Base-by-base conservation (phyloP, 2,113 vertebrate species). In the Calypte anna region DNA sequence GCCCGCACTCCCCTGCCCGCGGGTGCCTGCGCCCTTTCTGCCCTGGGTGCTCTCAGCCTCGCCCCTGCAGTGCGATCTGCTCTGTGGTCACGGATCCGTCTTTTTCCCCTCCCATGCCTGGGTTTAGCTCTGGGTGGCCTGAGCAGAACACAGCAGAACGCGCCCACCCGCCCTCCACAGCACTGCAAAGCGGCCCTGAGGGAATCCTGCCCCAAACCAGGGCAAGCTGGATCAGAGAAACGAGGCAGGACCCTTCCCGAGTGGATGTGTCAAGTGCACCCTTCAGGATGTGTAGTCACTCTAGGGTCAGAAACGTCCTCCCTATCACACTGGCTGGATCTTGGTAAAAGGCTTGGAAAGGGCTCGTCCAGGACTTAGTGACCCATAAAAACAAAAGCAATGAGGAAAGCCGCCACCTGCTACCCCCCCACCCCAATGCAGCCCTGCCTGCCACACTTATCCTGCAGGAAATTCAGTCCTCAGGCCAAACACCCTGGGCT, bases 31-130 rank as follows among this genome's bases (percentile, higher is more conserved):
- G 2, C 62, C 62, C 27, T 16, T 38, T 16, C 58, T 63, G 11
- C 40, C 18, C 9, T 1, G 31, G n/a, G 43, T 33, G 63, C 75
- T 73, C n/a, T 68, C 46, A 21, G 36, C 36, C 40, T 90, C 1
- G 0, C 4, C 73, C n/a, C 17, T 2, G 46, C 38, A 66, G 13
- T 1, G 14, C 1, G 0, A 64, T 24, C 10, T 3, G 3, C 15
- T 51, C 55, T 36, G 31, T 33, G 38, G 31, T 54, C 64, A 74
- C 4, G 4, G 22, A 51, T 63, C 68, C 0, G 0, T 48, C n/a
- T 44, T 14, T 21, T 14, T 44, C 20, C 64, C 13, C 38, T 88
- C 24, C 30, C 16, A 13, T 27, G 19, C 27, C 58, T 53, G 50
- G 20, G 7, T 46, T 78, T 55, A 82, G 62, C 51, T 78, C 28